phyloP scores from a whole-genome alignment of 2,888 invertebrate species.

The Chloroclystis v-ata region DNA sequence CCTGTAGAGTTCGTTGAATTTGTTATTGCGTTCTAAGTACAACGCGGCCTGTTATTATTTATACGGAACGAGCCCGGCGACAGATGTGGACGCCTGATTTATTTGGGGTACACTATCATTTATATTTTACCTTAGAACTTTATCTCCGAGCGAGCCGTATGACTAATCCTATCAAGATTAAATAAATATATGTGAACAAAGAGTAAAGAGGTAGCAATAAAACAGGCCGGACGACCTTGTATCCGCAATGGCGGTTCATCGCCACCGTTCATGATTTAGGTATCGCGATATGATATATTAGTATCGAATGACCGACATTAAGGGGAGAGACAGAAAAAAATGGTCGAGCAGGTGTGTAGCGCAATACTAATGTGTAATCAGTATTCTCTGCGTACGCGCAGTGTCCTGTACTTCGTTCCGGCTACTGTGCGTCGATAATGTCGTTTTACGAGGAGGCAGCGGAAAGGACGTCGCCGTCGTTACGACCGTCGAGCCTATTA shows the following conservation, averaged over 20 bases:
- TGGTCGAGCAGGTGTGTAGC: slow-evolving; percentile 72
- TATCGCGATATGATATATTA: slow-evolving; percentile 72
- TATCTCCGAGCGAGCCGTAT: slow-evolving; percentile 37
- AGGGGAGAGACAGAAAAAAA: slow-evolving; percentile 73
- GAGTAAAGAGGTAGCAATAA: slow-evolving; percentile 27
- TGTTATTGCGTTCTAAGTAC: slow-evolving; percentile 76
- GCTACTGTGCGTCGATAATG: slow-evolving; percentile 78
- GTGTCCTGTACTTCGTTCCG: slow-evolving; percentile 78
- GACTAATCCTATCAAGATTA: slow-evolving; percentile 42
- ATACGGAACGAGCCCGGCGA: slow-evolving; percentile 59
- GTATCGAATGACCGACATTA: slow-evolving; percentile 76
- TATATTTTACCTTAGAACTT: slow-evolving; percentile 41
- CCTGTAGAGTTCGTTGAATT: slow-evolving; percentile 78
- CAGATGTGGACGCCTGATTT: slow-evolving; percentile 60
- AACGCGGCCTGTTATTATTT: slow-evolving; percentile 68
- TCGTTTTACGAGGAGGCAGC: slow-evolving; percentile 75
- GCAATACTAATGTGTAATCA: slow-evolving; percentile 77
- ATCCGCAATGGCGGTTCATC: slow-evolving; percentile 54
- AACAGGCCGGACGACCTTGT: slow-evolving; percentile 61
- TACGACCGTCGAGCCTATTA: slow-evolving; percentile 73
- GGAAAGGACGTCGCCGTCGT: slow-evolving; percentile 78
- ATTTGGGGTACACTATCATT: slow-evolving; percentile 57
- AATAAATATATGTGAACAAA: slow-evolving; percentile 27
- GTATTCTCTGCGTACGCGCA: slow-evolving; percentile 70
- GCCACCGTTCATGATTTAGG: slow-evolving; percentile 49